Conservation (phyloP, 1,140 invertebrate species). For the Nomia melanderi region DNA sequence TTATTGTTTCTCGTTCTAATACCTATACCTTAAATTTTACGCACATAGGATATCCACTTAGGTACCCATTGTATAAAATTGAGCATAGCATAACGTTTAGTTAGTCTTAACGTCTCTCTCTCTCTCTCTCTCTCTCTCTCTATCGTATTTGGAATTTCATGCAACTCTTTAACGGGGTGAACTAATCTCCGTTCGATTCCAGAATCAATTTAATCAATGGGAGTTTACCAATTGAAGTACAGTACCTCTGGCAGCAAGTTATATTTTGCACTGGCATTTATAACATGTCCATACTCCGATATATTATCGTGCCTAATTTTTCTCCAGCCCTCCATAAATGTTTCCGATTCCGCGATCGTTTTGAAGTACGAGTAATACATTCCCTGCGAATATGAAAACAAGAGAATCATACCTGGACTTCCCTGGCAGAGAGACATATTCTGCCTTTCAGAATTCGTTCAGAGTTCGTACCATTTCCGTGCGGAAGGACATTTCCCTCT, state of each 20-base stretch:
- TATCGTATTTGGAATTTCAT: no score
- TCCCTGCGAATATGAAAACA: slow-evolving; percentile 81
- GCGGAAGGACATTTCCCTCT: slow-evolving; percentile 90
- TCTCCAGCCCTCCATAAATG: slow-evolving; percentile 84
- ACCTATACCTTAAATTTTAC: no score
- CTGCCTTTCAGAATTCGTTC: background rate
- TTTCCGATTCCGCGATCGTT: slow-evolving; percentile 86
- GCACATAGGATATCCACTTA: no score
- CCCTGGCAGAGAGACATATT: no score
- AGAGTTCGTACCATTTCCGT: slow-evolving; percentile 87
- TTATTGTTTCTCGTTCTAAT: background rate
- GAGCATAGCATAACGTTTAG: no score
- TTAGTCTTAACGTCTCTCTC: no score
- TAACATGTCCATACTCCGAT: slow-evolving; percentile 89
- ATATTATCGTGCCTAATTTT: slow-evolving; percentile 87
- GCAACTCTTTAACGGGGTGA: no score
- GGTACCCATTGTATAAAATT: no score
- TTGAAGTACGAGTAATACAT: slow-evolving; percentile 95
- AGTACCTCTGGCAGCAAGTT: slow-evolving; percentile 91
- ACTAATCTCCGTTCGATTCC: no score
- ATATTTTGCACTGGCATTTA: slow-evolving; percentile 91
- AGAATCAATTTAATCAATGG: background rate
- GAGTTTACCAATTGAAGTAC: background rate
- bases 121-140: no score
- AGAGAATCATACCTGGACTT: slow-evolving; percentile 6